Evolutionary conservation across 1,140 invertebrate genomes (phyloP), one percentile per base, ranked within the genome.

Genomic region (Patella vulgata): DNA sequence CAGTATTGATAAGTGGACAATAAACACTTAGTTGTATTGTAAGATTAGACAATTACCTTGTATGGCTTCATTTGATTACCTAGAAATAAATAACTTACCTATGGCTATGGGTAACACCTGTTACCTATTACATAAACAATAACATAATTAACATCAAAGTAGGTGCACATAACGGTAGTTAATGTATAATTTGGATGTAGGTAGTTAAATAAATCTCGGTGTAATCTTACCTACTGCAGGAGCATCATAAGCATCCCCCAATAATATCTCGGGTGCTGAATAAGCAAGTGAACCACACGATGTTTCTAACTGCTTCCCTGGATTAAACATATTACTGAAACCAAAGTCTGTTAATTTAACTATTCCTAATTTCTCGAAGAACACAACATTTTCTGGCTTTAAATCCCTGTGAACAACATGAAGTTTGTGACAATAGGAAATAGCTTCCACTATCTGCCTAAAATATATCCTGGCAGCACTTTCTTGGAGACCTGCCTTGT

Each of bases 321-420:
- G 97, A 79, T 91, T 94, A 86, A 97, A 99, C 84, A 95, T 86
- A 78, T 90, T 88, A 82, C 95, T 97, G 85, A 99, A 99, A 39
- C 98, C 97, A 87, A 99, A 99, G 85, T 99, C 98, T 51, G 98
- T 99, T 57, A 99, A 88, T 87, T 99, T 99, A 3, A 99, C 97
- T 79, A 96, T 89, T 48, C 96, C 96, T 61, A 95, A 86, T 85
- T 96, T 97, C 86, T 98, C 94, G 83, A 99, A 99, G 85, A 99
- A 98, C 3, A 99, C 95, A 47, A 99, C 96, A 88, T 99, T 99
- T 86, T 99, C 97, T 19, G 97, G 97, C 85, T 99, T 98, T 59
- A 99, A 87, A 85, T 99, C 98, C 63, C 98, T 89, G 84, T 95
- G 94, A 23, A 95, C 92, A 17, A 96, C 93, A 80, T 95, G 93